Percentiles rank a stretch among this genome's conserved stretches.
Evolutionary conservation across 2,888 invertebrate species (phyloP).

Genomic region (Cephus nigrinus): DNA sequence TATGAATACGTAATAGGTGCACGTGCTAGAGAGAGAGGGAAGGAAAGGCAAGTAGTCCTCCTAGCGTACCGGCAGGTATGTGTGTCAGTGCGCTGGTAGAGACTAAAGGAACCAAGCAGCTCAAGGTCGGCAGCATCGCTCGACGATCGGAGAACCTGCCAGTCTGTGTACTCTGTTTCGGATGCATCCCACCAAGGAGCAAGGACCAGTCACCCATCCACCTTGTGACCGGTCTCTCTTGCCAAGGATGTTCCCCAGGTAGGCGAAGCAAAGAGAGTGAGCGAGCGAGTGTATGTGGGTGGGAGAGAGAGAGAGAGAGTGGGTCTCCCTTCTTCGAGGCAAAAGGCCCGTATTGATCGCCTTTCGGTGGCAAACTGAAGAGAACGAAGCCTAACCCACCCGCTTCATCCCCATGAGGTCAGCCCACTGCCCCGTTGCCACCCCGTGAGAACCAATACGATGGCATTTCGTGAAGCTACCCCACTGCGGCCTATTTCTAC

Average conservation of each 20-base stretch:
- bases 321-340: not conserved
- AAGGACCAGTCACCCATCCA: not conserved
- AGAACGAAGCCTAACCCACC: slow-evolving; percentile 43
- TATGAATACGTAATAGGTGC: not conserved
- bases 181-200: no score
- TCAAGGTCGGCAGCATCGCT: not conserved
- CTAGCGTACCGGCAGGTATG: not conserved
- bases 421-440: slow-evolving; percentile 21
- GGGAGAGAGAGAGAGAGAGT: no score
- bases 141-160: not conserved
- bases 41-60: not conserved
- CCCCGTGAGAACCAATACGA: slow-evolving; percentile 20
- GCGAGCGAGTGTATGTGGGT: no score
- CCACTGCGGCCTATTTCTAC: slow-evolving; percentile 1
- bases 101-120: not conserved
- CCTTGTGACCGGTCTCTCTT: not conserved
- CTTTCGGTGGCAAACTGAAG: slow-evolving; percentile 46
- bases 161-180: not conserved
- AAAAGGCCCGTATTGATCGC: slow-evolving; percentile 54
- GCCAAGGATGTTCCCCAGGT: not conserved
- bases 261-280: not conserved
- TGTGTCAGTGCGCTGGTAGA: not conserved
- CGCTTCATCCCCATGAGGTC: slow-evolving; percentile 34
- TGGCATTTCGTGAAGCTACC: slow-evolving; percentile 12
- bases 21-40: not conserved